Evolutionary conservation across 2,888 invertebrate genomes (phyloP).

Genomic region (Protophormia terraenovae): DNA sequence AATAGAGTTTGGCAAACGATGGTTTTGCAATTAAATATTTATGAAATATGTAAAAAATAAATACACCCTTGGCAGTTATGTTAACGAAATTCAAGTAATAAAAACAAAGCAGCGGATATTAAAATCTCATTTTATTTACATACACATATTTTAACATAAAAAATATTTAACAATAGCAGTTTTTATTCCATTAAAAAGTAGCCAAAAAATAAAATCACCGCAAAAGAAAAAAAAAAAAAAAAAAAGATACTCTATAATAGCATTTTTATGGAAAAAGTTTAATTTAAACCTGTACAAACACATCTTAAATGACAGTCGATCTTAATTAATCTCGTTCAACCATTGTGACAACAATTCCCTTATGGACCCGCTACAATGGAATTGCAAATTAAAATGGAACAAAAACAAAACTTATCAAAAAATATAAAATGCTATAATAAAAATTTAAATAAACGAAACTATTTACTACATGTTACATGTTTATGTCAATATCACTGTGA

Average conservation of each 20-base stretch:
- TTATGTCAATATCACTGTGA: conserved; percentile 40
- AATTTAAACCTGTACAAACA: conserved; percentile 52
- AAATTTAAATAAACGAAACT: conserved; percentile 58
- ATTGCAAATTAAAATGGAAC: conserved; percentile 26
- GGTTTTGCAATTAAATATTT: background rate
- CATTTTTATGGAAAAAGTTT: conserved; percentile 10
- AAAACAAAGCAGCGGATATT: conserved; percentile 33
- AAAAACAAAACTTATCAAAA: conserved; percentile 22
- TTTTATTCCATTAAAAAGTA: background rate
- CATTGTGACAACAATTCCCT: background rate
- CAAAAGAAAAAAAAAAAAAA: background rate
- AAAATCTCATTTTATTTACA: conserved; percentile 17
- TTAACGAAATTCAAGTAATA: background rate
- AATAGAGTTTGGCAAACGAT: no score
- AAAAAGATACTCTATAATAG: background rate
- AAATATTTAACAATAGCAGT: background rate
- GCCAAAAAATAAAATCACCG: background rate
- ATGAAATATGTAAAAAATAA: conserved; percentile 2
- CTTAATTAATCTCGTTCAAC: conserved; percentile 51
- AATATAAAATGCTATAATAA: conserved; percentile 32
- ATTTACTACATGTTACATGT: conserved; percentile 44
- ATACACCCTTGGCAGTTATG: background rate
- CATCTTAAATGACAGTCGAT: conserved; percentile 54
- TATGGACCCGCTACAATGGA: conserved; percentile 29
- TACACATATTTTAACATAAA: background rate